Base-by-base conservation (phyloP, 2,113 vertebrate species). In the Menura novaehollandiae region DNA sequence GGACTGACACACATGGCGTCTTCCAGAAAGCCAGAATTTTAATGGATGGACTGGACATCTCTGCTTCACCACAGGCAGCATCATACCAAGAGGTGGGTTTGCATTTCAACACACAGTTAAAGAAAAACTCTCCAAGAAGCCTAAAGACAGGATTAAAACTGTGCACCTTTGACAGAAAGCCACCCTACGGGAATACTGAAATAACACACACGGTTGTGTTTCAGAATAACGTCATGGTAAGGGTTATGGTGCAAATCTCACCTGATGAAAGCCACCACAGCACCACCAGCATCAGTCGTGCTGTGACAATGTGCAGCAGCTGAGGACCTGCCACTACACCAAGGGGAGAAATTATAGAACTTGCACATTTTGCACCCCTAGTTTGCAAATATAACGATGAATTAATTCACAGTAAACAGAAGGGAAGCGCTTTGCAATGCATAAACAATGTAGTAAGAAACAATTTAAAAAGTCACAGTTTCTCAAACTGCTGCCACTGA, bases 361-460 rank as follows among this genome's bases (percentile, higher is more conserved):
- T 75, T 47, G 72, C 80, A 93, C 74, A 85, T 69, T 94, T 85
- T 83, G 52, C 51, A 35, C 89, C 69, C 59, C 73, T 55, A 53
- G 51, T 82, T 96, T 84, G 69, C 82, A 94, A 91, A 93, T 82
- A 44, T 95, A 97, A 93, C 86, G 92, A 88, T 72, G 81, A 96
- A 97, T 98, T 97, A 97, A 97, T 98, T 98, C 91, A 73, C 60
- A 95, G 93, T 93, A 97, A 98, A 98, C 92, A 97, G 30, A 68
- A 93, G 68, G 92, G 87, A 62, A 94, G 64, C 13, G 59, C 32
- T 97, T 97, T 91, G 83, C 86, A 68, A 74, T 84, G 91, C 88
- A 97, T 92, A 96, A 97, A 97, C 96, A 97, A 97, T 76, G 89
- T 64, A 85, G 88, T 93, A 97, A 88, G 82, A 95, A 95, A 88